A percentile compares a stretch with the other conserved stretches of the same genome.
Evolutionary conservation across 2,113 vertebrate species (phyloP).

Genomic region (Proterorhinus semilunaris): DNA sequence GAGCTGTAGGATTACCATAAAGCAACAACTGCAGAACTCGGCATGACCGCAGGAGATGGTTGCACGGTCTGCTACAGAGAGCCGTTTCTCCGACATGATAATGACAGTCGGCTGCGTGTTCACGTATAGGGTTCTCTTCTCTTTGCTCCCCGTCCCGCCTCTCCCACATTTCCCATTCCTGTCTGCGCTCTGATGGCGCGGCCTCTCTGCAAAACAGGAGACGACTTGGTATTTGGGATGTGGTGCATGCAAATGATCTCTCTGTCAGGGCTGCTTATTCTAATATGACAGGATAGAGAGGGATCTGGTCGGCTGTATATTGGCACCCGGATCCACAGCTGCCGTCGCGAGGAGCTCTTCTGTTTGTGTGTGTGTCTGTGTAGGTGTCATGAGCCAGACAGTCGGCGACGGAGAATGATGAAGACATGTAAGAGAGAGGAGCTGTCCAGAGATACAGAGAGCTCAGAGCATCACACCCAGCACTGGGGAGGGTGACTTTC

Average conservation of each 20-base stretch:
- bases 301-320: constrained; percentile 71
- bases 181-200: constrained; percentile 53
- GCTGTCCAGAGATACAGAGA: constrained; percentile 53
- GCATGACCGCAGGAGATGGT: constrained; percentile 22
- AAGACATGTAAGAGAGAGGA: constrained; percentile 69
- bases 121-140: constrained; percentile 16
- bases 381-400: constrained; percentile 62
- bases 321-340: constrained; percentile 72
- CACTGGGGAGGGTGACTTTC: constrained; percentile 53
- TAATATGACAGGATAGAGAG: constrained; percentile 75
- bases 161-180: constrained; percentile 18
- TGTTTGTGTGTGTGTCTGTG: constrained; percentile 20
- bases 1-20: constrained; percentile 40
- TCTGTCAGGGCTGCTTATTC: constrained; percentile 77
- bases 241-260: constrained; percentile 77
- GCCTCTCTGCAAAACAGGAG: constrained; percentile 62
- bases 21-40: constrained; percentile 35
- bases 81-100: constrained; percentile 53
- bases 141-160: constrained; percentile 8
- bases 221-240: constrained; percentile 67
- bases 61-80: constrained; percentile 33
- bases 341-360: constrained; percentile 58
- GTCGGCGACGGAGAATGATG: constrained; percentile 69
- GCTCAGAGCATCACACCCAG: constrained; percentile 26
- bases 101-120: constrained; percentile 34